phyloP scores from a whole-genome alignment of 2,888 invertebrate genomes.

The Tenthredo livida region DNA sequence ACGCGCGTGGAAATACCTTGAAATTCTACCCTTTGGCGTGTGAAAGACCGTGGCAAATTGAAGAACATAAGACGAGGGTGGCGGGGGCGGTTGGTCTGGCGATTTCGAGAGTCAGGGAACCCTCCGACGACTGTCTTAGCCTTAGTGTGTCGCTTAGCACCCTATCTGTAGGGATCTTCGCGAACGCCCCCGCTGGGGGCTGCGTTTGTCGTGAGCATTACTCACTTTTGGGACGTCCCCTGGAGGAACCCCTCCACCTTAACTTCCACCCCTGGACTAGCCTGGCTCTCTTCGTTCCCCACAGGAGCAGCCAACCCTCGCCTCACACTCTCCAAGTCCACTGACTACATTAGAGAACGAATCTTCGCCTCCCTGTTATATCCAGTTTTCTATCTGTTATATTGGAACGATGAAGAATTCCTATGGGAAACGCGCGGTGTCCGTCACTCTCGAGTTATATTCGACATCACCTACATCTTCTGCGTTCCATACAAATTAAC shows the following conservation, averaged over 20 bases:
- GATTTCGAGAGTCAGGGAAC: slow-evolving; percentile 51
- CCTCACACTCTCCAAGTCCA: slow-evolving; percentile 62
- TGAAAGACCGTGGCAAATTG: slow-evolving; percentile 70
- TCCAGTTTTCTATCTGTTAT: neutral
- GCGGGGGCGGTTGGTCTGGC: slow-evolving; percentile 15
- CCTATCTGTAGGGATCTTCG: slow-evolving; percentile 76
- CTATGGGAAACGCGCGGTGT: slow-evolving; percentile 13
- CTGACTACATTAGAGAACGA: slow-evolving; percentile 78
- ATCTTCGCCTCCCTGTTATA: slow-evolving; percentile 66
- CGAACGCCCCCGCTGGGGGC: slow-evolving; percentile 67
- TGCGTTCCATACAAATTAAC: neutral
- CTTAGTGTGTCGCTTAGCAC: slow-evolving; percentile 78
- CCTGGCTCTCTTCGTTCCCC: slow-evolving; percentile 54
- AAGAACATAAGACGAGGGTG: slow-evolving; percentile 62
- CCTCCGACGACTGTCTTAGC: slow-evolving; percentile 60
- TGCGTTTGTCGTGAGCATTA: slow-evolving; percentile 79
- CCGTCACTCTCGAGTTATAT: slow-evolving; percentile 8
- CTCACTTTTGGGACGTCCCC: slow-evolving; percentile 76
- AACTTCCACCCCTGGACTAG: slow-evolving; percentile 27
- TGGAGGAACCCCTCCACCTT: slow-evolving; percentile 63
- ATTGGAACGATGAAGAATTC: slow-evolving; percentile 25
- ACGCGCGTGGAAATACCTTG: slow-evolving; percentile 33
- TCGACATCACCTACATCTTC: neutral
- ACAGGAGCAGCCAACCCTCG: slow-evolving; percentile 46
- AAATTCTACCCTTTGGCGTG: slow-evolving; percentile 52